Base-by-base conservation (phyloP, 2,888 invertebrate genomes). In the Electrophaes corylata region DNA sequence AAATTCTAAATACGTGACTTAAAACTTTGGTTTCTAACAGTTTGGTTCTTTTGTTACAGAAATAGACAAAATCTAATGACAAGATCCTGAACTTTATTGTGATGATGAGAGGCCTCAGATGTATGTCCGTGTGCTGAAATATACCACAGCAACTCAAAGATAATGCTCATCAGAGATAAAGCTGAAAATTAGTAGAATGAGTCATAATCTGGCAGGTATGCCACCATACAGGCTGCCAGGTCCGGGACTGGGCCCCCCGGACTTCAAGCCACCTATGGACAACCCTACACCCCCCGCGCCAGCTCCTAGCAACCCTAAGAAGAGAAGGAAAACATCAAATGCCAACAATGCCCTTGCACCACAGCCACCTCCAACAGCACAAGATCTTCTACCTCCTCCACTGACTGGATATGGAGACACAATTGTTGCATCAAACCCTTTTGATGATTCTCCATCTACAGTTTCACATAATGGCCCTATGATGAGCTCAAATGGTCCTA, bases 371-470 rank as follows among this genome's bases (percentile, higher is more conserved):
- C 95, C 94, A 57, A 95, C 95, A 58, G 94, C 94, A 76, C 96
- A 95, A 73, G 95, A 96, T 84, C 95, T 97, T 77, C 88, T 97
- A 64, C 93, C 97, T 71, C 97, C 97, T 41, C 97, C 97, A 20
- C 94, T 97, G 75, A 95, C 96, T 43, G 97, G 97, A 68, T 98
- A 96, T 86, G 98, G 98, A 33, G 98, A 98, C 80, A 98, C 98
- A 59, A 97, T 98, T 78, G 95, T 98, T 62, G 98, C 98, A 57
- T 97, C 97, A 64, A 98, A 98, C 88, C 98, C 98, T 35, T 98
- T 98, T 84, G 98, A 98, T 88, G 98, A 98, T 82, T 96, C 96
- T 51, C 96, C 96, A 46, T 93, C 93, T 45, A 94, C 93, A 47
- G 91, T 93, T 46, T 86, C 92, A 66, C 86, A 93, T 80, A 92